Conservation (phyloP, 2,888 invertebrate species). For the Mellilla xanthometata region DNA sequence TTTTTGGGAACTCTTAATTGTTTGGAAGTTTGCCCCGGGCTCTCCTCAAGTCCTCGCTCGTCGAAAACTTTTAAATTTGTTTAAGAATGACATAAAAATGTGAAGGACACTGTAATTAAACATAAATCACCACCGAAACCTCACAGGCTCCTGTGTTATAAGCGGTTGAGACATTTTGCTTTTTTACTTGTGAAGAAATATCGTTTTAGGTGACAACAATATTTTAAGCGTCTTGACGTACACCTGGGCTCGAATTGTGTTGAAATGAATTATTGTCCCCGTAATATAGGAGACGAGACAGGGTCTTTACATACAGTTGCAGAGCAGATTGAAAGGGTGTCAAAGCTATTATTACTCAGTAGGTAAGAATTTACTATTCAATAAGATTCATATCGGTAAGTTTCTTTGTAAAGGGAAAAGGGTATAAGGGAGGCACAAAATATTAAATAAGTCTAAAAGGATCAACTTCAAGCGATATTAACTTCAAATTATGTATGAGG, state of each 20-base stretch:
- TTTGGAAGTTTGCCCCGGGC: constrained; percentile 44
- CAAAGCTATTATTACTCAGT: not conserved
- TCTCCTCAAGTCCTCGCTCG: constrained; percentile 34
- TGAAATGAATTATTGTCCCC: constrained; percentile 60
- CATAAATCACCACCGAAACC: constrained; percentile 71
- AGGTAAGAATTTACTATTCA: no score
- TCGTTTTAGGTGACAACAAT: constrained; percentile 69
- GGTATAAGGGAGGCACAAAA: no score
- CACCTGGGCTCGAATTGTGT: constrained; percentile 64
- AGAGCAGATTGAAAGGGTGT: not conserved
- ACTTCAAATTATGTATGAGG: no score
- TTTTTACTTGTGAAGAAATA: constrained; percentile 67
- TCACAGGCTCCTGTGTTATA: constrained; percentile 48
- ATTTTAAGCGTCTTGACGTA: constrained; percentile 62
- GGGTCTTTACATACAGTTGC: constrained; percentile 4
- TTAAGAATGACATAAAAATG: constrained; percentile 57
- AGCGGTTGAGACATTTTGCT: constrained; percentile 62
- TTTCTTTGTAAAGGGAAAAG: no score
- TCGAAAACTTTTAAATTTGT: constrained; percentile 56
- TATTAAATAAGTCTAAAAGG: no score
- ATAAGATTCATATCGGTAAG: no score
- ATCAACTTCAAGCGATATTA: no score
- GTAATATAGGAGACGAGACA: constrained; percentile 15
- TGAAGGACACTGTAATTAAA: constrained; percentile 68
- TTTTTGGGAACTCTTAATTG: constrained; percentile 47